Evolutionary conservation across 2,888 invertebrate genomes (phyloP).

Genomic region (Leptodirus hochenwartii): DNA sequence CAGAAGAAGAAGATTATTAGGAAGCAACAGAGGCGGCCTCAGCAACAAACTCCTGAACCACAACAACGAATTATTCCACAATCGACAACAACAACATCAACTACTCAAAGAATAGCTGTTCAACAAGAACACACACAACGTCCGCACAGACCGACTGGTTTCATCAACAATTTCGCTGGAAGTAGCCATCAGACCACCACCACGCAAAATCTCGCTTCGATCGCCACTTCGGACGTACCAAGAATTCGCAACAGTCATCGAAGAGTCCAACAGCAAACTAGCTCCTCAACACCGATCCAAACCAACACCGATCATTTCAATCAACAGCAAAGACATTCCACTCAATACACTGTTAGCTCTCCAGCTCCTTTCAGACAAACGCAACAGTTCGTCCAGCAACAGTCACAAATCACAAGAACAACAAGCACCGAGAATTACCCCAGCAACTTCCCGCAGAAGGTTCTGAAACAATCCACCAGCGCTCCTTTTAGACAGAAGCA

Average conservation of each 20-base stretch:
- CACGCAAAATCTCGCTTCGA: constrained; percentile 23
- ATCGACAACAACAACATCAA: constrained; percentile 11
- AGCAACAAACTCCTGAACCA: constrained; percentile 13
- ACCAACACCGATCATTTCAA: too few species aligned
- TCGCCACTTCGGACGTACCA: constrained; percentile 17
- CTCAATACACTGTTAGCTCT: constrained; percentile 18
- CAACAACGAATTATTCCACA: constrained; percentile 13
- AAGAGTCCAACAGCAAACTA: constrained; percentile 14
- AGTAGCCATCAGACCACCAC: constrained; percentile 31
- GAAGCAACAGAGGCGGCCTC: constrained; percentile 25
- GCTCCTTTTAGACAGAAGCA: too few species aligned
- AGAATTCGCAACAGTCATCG: constrained; percentile 13
- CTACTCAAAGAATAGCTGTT: constrained; percentile 10
- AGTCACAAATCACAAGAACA: constrained; percentile 12
- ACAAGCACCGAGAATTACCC: constrained; percentile 13
- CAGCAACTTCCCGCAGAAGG: constrained; percentile 10
- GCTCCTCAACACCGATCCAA: constrained; percentile 19
- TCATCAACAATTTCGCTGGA: constrained; percentile 28
- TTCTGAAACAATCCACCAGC: too few species aligned
- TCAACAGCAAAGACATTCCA: constrained; percentile 8
- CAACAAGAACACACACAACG: constrained; percentile 18
- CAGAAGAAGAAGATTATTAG: constrained; percentile 26
- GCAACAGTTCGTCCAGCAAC: constrained; percentile 15
- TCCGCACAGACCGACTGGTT: constrained; percentile 23
- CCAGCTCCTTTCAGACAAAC: constrained; percentile 25